Evolutionary conservation across 2,888 invertebrate species (phyloP).

Genomic region (Gryllus longicercus): DNA sequence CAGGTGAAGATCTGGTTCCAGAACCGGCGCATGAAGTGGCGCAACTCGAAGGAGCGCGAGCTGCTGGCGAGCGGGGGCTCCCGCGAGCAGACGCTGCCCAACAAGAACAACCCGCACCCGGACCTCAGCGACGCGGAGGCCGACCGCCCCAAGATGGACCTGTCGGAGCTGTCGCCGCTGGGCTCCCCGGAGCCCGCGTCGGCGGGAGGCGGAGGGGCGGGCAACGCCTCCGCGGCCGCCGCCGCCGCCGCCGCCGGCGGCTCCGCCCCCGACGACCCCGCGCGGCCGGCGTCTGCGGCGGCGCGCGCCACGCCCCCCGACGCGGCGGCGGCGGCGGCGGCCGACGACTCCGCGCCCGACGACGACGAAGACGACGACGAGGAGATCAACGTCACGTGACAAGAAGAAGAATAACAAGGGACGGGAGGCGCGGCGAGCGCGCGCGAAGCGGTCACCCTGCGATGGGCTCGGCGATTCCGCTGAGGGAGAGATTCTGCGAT

Average conservation of each 20-base stretch:
- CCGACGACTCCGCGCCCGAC: constrained; percentile 44
- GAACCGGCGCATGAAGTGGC: constrained; percentile 98
- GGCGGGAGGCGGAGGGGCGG: not conserved
- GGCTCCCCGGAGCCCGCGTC: constrained; percentile 41
- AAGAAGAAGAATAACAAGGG: constrained; percentile 29
- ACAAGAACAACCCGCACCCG: constrained; percentile 94
- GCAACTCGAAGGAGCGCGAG: constrained; percentile 95
- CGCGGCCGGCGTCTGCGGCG: not conserved
- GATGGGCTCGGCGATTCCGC: too few relatives aligned
- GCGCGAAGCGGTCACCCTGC: too few relatives aligned
- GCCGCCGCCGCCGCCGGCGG: constrained; percentile 10
- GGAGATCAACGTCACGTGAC: constrained; percentile 85
- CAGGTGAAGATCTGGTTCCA: constrained; percentile 92
- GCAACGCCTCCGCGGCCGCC: not conserved
- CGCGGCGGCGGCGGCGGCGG: constrained; percentile 29
- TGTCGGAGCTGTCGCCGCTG: constrained; percentile 59
- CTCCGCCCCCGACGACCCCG: not conserved
- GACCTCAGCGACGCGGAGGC: constrained; percentile 87
- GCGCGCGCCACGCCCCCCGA: not conserved
- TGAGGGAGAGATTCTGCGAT: too few relatives aligned
- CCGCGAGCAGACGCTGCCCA: constrained; percentile 90
- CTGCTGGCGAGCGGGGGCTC: constrained; percentile 89
- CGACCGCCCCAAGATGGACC: constrained; percentile 66
- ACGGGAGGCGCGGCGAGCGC: not conserved
- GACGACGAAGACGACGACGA: constrained; percentile 69